Percentiles rank a stretch among this genome's conserved stretches.
phyloP scores from a whole-genome alignment of 2,797 vertebrate genomes.

The Eospalax fontanierii region DNA sequence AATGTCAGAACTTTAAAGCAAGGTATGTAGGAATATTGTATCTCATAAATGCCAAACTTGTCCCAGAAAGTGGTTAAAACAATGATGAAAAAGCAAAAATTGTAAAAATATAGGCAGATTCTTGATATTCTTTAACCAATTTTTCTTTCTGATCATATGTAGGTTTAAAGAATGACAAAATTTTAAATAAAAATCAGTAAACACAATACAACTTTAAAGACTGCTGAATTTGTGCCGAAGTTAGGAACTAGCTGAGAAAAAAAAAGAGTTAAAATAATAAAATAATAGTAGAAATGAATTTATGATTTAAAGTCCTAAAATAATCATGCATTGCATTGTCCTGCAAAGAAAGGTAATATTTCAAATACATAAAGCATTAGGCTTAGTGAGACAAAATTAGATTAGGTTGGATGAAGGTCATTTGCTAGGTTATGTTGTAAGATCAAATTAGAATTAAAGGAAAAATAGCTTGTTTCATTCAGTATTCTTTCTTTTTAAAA shows the following conservation, averaged over 20 bases:
- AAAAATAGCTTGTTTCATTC: slow-evolving; percentile 57
- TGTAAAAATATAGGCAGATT: slow-evolving; percentile 50
- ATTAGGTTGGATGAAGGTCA: slow-evolving; percentile 60
- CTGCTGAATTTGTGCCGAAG: slow-evolving; percentile 8
- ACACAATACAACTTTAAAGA: slow-evolving; percentile 55
- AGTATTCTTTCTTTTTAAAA: slow-evolving; percentile 58
- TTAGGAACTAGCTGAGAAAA: slow-evolving; percentile 53
- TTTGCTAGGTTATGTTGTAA: slow-evolving; percentile 72
- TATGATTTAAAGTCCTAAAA: slow-evolving; percentile 64
- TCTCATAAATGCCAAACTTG: slow-evolving; percentile 50
- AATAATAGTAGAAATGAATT: slow-evolving; percentile 74
- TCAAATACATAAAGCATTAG: slow-evolving; percentile 54
- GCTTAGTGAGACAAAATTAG: slow-evolving; percentile 66
- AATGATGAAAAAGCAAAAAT: slow-evolving; percentile 46
- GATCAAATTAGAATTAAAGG: slow-evolving; percentile 66
- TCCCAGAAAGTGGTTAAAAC: slow-evolving; percentile 44
- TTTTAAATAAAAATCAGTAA: slow-evolving; percentile 37
- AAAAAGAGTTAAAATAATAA: slow-evolving; percentile 62
- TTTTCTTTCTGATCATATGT: slow-evolving; percentile 49
- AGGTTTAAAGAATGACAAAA: slow-evolving; percentile 62
- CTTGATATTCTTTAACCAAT: slow-evolving; percentile 50
- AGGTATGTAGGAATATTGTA: slow-evolving; percentile 19
- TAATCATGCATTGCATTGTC: slow-evolving; percentile 59
- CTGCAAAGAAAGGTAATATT: slow-evolving; percentile 62
- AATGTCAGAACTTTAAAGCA: slow-evolving; percentile 51